These are phyloP conservation scores for Drosophila auraria DNA, from an alignment of 1,140 invertebrate genomes.

Conservation along the genomic window DNA sequence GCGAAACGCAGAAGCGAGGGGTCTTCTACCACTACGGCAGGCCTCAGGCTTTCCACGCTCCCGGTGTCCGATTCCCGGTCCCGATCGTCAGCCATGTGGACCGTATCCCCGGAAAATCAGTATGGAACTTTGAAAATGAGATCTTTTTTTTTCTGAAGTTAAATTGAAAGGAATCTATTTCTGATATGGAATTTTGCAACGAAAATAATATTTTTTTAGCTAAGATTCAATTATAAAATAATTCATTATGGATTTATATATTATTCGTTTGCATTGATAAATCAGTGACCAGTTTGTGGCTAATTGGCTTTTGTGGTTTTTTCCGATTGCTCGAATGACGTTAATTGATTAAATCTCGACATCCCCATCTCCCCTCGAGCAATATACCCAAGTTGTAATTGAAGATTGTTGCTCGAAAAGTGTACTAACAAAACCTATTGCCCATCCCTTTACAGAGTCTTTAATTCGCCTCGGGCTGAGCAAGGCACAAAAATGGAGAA, in stretches of 20 bases:
- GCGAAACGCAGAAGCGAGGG: constrained; percentile 38
- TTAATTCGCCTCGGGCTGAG: constrained; percentile 33
- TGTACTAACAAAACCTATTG: constrained; percentile 34
- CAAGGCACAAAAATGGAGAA: constrained; percentile 12
- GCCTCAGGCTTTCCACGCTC: neutral
- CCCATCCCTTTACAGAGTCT: constrained; percentile 11
- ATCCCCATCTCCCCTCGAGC: neutral
- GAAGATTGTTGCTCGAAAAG: constrained; percentile 41
- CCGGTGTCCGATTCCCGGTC: neutral
- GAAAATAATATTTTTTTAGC: neutral
- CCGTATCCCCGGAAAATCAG: too few relatives aligned
- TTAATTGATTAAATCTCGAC: constrained; percentile 62
- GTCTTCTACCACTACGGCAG: constrained; percentile 27
- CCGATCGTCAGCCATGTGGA: neutral
- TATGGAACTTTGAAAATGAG: neutral
- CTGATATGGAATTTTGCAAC: neutral
- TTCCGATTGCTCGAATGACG: constrained; percentile 56
- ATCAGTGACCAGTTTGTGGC: constrained; percentile 9
- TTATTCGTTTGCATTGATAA: neutral
- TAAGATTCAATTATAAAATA: too few relatives aligned
- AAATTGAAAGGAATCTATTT: neutral
- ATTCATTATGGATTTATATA: neutral
- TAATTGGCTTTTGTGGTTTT: constrained; percentile 73
- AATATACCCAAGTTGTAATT: constrained; percentile 46
- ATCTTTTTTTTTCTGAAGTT: neutral